These are phyloP conservation scores for Pandemis corylana DNA, from an alignment of 2,888 invertebrate genomes.

Conservation along the genomic window DNA sequence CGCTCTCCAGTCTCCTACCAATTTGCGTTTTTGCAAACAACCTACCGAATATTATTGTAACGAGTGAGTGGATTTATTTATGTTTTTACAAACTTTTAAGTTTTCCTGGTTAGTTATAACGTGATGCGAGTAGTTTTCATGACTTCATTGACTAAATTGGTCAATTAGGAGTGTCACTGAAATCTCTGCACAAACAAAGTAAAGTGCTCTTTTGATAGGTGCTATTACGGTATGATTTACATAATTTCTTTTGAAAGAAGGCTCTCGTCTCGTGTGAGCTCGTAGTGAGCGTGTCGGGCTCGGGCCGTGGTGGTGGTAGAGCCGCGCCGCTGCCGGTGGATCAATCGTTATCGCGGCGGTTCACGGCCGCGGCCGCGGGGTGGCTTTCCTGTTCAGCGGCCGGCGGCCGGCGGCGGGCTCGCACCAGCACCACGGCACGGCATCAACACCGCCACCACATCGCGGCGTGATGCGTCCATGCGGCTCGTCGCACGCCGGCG, in stretches of 20 bases:
- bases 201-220: no score
- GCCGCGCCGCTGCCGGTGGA: no score
- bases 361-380: neutral
- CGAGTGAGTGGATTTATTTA: constrained; percentile 31
- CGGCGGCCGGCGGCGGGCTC: neutral
- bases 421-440: neutral
- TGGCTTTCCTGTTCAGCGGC: neutral
- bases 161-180: neutral
- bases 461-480: no score
- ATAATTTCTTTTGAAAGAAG: no score
- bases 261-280: no score
- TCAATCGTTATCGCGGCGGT: neutral
- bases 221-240: no score
- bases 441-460: no score
- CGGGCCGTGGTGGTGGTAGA: no score
- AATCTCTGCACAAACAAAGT: no score
- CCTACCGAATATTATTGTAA: constrained; percentile 16
- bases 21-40: constrained; percentile 5
- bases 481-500: no score
- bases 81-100: neutral
- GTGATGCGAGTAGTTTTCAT: neutral
- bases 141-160: neutral
- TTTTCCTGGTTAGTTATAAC: neutral
- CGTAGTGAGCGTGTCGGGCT: no score
- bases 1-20: constrained; percentile 16